Conservation (phyloP, 2,797 vertebrate species). For the Eptatretus atami region DNA sequence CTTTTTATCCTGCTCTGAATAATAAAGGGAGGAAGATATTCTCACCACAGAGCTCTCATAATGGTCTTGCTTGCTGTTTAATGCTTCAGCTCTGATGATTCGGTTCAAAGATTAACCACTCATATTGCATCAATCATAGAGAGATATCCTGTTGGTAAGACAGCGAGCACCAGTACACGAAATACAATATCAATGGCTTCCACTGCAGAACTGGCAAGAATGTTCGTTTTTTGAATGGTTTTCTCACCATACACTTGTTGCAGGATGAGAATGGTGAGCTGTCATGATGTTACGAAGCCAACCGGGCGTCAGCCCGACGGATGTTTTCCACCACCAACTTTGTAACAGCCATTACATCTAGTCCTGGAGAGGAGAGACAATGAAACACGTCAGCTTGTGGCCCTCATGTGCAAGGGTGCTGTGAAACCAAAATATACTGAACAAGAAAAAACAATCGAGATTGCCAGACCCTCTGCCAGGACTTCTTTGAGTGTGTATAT, state of each 20-base stretch:
- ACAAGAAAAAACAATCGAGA: no score
- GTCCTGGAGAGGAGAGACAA: conserved; percentile 19
- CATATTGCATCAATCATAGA: conserved; percentile 68
- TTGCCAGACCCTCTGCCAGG: no score
- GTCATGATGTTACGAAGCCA: conserved; percentile 48
- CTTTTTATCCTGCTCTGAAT: neutral
- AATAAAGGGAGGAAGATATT: conserved; percentile 8
- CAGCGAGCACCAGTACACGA: no score
- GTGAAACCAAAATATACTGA: no score
- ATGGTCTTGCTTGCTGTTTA: conserved; percentile 90
- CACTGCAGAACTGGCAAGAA: no score
- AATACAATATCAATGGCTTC: no score
- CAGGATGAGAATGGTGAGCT: conserved; percentile 22
- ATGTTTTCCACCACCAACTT: conserved; percentile 77
- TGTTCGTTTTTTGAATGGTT: neutral
- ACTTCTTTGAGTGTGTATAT: no score
- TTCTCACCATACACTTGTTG: conserved; percentile 40
- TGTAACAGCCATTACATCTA: conserved; percentile 56
- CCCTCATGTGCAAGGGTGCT: no score
- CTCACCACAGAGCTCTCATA: conserved; percentile 75
- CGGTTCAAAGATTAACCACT: conserved; percentile 75
- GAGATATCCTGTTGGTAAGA: conserved; percentile 26
- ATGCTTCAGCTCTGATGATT: conserved; percentile 65
- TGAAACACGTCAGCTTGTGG: neutral
- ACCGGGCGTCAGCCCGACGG: conserved; percentile 30